These are phyloP conservation scores for Philhelius pedissequus DNA, from an alignment of 2,888 invertebrate genomes.

Conservation along the genomic window DNA sequence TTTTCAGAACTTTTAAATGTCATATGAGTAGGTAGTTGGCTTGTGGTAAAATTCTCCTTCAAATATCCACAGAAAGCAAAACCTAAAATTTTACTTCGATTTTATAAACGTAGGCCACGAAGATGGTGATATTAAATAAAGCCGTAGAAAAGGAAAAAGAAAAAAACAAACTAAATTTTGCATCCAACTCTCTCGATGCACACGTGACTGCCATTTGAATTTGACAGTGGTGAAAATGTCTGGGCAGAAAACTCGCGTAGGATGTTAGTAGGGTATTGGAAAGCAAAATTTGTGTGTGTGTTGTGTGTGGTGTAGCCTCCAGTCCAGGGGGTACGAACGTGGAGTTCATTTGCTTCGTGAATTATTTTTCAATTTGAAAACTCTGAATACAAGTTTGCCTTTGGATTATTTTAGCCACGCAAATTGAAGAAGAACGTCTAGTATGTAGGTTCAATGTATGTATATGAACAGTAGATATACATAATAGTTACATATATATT, in stretches of 20 bases:
- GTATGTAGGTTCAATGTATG: neutral
- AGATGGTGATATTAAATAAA: neutral
- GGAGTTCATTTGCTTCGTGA: conserved; percentile 48
- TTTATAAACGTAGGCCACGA: conserved; percentile 10
- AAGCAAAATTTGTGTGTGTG: conserved; percentile 61
- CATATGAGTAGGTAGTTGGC: no score
- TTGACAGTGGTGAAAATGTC: conserved; percentile 44
- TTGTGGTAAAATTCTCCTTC: neutral
- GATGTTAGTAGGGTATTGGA: conserved; percentile 77
- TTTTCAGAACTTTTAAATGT: no score
- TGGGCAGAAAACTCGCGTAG: conserved; percentile 73
- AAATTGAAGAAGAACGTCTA: neutral
- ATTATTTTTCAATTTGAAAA: conserved; percentile 55
- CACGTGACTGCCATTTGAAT: conserved; percentile 61
- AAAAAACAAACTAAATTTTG: neutral
- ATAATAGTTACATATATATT: no score
- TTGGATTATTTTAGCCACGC: conserved; percentile 26
- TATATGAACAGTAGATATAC: no score
- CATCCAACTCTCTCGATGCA: conserved; percentile 31
- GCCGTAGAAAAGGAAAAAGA: neutral
- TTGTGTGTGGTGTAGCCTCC: neutral
- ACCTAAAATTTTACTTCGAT: neutral
- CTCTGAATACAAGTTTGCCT: neutral
- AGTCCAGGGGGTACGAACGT: conserved; percentile 11
- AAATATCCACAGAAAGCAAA: neutral